Conservation (phyloP, 1,140 invertebrate species). For the Drosophila virilis region DNA sequence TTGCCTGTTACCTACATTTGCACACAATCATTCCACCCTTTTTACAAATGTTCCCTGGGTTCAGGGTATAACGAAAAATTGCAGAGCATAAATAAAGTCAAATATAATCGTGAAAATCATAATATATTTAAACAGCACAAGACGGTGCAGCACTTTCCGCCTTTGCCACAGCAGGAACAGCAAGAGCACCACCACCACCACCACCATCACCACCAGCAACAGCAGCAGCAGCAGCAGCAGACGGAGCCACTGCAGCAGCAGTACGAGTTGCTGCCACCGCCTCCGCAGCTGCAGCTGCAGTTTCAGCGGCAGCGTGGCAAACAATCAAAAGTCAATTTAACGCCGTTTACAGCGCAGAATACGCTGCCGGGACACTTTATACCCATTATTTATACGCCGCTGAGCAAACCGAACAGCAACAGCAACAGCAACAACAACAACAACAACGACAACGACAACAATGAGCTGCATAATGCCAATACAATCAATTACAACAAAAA, state of each 20-base stretch:
- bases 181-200: slow-evolving; percentile 39
- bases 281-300: slow-evolving; percentile 40
- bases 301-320: slow-evolving; percentile 68
- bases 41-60: too few relatives aligned
- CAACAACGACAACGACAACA: slow-evolving; percentile 65
- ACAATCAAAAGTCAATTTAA: slow-evolving; percentile 83
- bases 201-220: slow-evolving; percentile 47
- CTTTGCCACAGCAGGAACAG: slow-evolving; percentile 51
- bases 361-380: slow-evolving; percentile 83
- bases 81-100: slow-evolving; percentile 60
- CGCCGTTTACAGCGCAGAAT: slow-evolving; percentile 83
- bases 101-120: slow-evolving; percentile 73
- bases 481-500: slow-evolving; percentile 77
- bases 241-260: slow-evolving; percentile 35
- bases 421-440: too few relatives aligned
- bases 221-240: slow-evolving; percentile 34
- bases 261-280: slow-evolving; percentile 44
- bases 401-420: slow-evolving; percentile 60
- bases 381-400: slow-evolving; percentile 82
- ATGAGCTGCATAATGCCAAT: slow-evolving; percentile 74
- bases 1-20: too few relatives aligned
- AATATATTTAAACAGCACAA: slow-evolving; percentile 70
- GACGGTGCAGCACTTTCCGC: slow-evolving; percentile 81
- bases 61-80: neutral
- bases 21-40: too few relatives aligned